Evolutionary conservation across 2,888 invertebrate species (phyloP), one percentile per base, ranked within the genome.

Genomic region (Strigamia crassipes): DNA sequence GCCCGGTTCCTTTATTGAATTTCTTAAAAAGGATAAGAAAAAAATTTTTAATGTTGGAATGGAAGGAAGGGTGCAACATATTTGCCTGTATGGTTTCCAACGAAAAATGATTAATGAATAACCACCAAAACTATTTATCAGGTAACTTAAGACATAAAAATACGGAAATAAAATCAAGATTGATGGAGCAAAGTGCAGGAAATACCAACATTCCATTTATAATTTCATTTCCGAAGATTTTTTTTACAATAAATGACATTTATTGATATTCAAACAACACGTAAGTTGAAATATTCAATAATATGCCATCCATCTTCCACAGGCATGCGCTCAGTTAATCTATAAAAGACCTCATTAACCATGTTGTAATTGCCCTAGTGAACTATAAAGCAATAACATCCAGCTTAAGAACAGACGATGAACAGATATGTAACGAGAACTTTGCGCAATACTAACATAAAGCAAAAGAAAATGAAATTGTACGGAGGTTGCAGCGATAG

Each of bases 301-400:
- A 56, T 56, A 2, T 8, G 1, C 56, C 56, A 56, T 56, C 27
- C 4, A 73, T 31, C 23, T 31, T 73, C 73, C 73, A 73, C 73
- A 73, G 73, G 73, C 73, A 73, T 31, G 31, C 73, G 61, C 61
- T 6, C 31, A 73, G 73, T 73, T 73, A 31, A 73, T 73, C 73
- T 31, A 73, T 73, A 73, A 73, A 56, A 73, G 73, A 8, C 8
- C 73, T 73, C 73, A 27, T 73, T 73, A 27, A 73, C 73, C 73
- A 31, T 73, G 73, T 73, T 73, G 73, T 73, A 73, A 73, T 73
- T 73, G 73, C 27, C 73, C 27, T 31, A 27, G 73, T 73, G 73
- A 73, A 73, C 73, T 73, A 73, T 73, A 13, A 31, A 31, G 31
- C 73, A 73, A 31, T 73, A 73, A 31, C 73, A 73, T 31, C 38